Percentiles rank a stretch among this genome's conserved stretches.
phyloP scores from a whole-genome alignment of 2,113 vertebrate species.

The Neofelis nebulosa region DNA sequence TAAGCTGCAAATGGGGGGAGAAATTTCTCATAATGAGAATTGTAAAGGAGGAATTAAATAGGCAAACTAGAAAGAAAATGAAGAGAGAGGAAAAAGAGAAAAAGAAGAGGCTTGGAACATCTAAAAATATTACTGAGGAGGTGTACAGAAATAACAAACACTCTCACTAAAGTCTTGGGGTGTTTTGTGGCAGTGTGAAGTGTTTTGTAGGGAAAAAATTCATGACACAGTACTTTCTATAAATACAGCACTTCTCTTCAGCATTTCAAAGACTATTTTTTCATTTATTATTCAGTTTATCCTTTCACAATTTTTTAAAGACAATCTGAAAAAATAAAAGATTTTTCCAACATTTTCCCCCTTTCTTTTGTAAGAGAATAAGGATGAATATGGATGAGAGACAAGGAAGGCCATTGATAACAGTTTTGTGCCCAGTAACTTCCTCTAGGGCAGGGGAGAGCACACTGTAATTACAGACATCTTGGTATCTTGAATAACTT shows the following conservation, averaged over 20 bases:
- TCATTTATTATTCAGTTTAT: constrained; percentile 27
- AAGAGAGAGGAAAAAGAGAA: neutral
- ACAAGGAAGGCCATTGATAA: neutral
- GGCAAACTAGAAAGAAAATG: neutral
- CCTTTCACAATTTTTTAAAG: neutral
- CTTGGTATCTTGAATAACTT: neutral
- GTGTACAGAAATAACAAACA: constrained; percentile 35
- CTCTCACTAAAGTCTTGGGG: neutral
- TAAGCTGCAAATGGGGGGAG: neutral
- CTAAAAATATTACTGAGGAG: constrained; percentile 37
- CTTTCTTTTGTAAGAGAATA: neutral
- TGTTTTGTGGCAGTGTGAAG: neutral
- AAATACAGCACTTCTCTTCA: constrained; percentile 23
- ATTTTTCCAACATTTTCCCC: neutral
- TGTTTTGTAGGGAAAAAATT: neutral
- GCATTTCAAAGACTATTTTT: neutral
- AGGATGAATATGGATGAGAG: neutral
- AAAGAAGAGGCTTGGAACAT: neutral
- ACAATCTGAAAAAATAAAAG: constrained; percentile 1
- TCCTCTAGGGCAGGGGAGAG: neutral
- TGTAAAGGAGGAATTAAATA: constrained; percentile 45
- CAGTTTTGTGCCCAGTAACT: neutral
- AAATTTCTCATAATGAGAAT: constrained; percentile 24
- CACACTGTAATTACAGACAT: neutral
- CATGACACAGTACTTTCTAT: constrained; percentile 36